Percentiles rank a stretch among this genome's conserved stretches.
Evolutionary conservation across 2,797 vertebrate genomes (phyloP).

Genomic region (Chanos chanos): DNA sequence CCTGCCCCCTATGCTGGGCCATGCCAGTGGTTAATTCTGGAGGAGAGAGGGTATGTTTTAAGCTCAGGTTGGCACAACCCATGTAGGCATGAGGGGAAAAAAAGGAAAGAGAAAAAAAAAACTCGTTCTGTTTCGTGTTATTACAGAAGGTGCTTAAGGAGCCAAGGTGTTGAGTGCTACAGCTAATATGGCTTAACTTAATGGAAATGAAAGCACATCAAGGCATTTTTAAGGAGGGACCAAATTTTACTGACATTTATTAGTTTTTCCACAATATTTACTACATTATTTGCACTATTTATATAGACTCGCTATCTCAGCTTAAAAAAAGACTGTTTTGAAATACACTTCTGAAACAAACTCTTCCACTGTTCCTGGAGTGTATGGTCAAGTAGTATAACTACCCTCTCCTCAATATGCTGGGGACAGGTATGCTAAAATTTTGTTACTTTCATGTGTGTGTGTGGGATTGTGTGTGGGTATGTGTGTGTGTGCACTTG

Average conservation of each 20-base stretch:
- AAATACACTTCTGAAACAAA: too few species aligned
- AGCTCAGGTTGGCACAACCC: neutral
- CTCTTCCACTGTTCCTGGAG: too few species aligned
- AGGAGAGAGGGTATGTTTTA: neutral
- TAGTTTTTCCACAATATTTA: too few species aligned
- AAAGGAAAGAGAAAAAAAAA: too few species aligned
- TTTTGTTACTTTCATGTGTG: neutral
- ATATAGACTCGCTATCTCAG: too few species aligned
- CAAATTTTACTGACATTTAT: too few species aligned
- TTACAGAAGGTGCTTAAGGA: slow-evolving; percentile 25
- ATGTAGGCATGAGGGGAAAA: too few species aligned
- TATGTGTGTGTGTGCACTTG: neutral
- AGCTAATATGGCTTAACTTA: neutral
- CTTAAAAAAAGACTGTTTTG: too few species aligned
- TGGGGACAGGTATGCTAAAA: too few species aligned
- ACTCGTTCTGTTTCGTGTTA: slow-evolving; percentile 23
- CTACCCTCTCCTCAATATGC: too few species aligned
- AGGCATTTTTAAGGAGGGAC: slow-evolving; percentile 22
- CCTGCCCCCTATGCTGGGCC: neutral
- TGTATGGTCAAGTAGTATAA: too few species aligned
- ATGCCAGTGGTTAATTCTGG: slow-evolving; percentile 12
- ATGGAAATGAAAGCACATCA: slow-evolving; percentile 27
- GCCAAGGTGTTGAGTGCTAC: slow-evolving; percentile 7
- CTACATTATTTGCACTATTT: too few species aligned
- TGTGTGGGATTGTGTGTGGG: neutral